A percentile compares a stretch with the other conserved stretches of the same genome.
Conservation (phyloP, 1,140 invertebrate species). For the Carposina sasakii region DNA sequence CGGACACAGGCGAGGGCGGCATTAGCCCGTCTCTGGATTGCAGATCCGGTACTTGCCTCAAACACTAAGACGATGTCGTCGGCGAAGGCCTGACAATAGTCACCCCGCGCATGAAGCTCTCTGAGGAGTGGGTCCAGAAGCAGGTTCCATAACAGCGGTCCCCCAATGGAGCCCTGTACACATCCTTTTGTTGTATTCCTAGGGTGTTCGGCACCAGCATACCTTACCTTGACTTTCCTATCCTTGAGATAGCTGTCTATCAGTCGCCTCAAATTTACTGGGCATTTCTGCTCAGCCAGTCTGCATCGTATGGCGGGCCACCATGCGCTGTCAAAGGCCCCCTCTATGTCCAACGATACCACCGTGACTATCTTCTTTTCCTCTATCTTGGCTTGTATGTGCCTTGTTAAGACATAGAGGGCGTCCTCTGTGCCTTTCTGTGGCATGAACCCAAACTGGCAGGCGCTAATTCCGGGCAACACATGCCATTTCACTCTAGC, state of each 20-base stretch:
- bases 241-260: conserved; percentile 13
- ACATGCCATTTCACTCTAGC: conserved; percentile 12
- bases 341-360: conserved; percentile 22
- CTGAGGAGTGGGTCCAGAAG: conserved; percentile 12
- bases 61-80: conserved; percentile 2
- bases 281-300: conserved; percentile 11
- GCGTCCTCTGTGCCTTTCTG: conserved; percentile 19
- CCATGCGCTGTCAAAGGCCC: too few species aligned
- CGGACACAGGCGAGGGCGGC: background rate
- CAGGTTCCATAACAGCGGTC: conserved; percentile 16
- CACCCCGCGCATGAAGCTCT: background rate
- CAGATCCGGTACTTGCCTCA: background rate
- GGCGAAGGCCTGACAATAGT: background rate
- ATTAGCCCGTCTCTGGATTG: conserved; percentile 2
- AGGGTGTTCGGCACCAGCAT: conserved; percentile 2
- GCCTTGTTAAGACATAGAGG: conserved; percentile 3
- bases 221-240: conserved; percentile 10
- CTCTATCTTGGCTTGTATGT: conserved; percentile 4
- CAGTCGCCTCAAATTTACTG: conserved; percentile 8
- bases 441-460: conserved; percentile 21
- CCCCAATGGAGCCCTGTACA: conserved; percentile 19
- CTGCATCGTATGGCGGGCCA: too few species aligned
- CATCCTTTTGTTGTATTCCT: conserved; percentile 22
- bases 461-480: conserved; percentile 1
- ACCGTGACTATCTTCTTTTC: conserved; percentile 5